Percentiles rank a stretch among this genome's conserved stretches.
phyloP scores from a whole-genome alignment of 2,888 invertebrate species.

The Macrosiphum euphorbiae region DNA sequence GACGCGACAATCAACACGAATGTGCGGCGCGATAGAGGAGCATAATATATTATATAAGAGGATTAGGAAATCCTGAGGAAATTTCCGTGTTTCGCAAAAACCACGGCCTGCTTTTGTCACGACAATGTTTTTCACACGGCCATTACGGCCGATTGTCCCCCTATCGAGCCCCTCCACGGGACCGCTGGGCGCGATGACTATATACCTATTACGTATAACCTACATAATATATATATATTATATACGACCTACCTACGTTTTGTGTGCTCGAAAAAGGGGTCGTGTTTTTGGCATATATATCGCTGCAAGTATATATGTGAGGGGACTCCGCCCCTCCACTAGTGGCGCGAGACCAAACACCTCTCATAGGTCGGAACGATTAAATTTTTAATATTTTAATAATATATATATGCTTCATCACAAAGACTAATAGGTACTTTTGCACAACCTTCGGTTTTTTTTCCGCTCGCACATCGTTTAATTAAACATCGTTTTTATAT shows the following conservation, averaged over 20 bases:
- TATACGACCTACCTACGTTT: not conserved
- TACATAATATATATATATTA: no score
- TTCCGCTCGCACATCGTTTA: not conserved
- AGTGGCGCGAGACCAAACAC: not conserved
- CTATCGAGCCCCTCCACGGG: not conserved
- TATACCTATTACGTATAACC: not conserved
- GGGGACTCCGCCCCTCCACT: slow-evolving; percentile 23
- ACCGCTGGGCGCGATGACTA: no score
- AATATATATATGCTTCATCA: not conserved
- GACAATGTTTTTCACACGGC: slow-evolving; percentile 27
- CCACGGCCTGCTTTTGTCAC: not conserved
- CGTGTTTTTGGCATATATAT: slow-evolving; percentile 20
- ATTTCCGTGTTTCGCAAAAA: not conserved
- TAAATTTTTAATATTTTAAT: not conserved
- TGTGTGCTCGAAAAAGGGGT: slow-evolving; percentile 22
- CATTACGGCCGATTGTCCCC: slow-evolving; percentile 39
- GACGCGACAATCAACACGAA: not conserved
- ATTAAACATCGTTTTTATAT: not conserved
- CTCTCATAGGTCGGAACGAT: slow-evolving; percentile 40
- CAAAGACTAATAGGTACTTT: not conserved
- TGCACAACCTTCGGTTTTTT: not conserved
- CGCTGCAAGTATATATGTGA: not conserved
- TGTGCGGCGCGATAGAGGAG: not conserved
- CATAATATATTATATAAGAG: not conserved
- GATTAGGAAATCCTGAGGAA: slow-evolving; percentile 2